phyloP scores from a whole-genome alignment of 1,140 invertebrate species.

The Asobara japonica region DNA sequence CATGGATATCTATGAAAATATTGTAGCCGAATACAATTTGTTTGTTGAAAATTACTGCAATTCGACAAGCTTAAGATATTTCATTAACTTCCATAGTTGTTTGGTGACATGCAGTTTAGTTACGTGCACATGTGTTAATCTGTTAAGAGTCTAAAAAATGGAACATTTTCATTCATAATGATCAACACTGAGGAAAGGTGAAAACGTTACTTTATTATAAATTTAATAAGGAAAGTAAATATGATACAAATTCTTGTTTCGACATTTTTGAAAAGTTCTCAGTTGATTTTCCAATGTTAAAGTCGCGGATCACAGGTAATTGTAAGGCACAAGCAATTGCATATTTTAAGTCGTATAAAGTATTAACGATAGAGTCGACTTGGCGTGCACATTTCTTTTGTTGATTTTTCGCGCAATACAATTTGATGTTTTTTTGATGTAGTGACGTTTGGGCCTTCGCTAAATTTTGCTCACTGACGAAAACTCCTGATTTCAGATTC shows the following conservation, averaged over 20 bases:
- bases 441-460: slow-evolving; percentile 40
- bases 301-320: slow-evolving; percentile 1
- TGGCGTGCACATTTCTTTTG: slow-evolving; percentile 24
- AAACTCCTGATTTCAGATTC: slow-evolving; percentile 12
- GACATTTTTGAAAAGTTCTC: slow-evolving; percentile 15
- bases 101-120: no score
- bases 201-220: background rate
- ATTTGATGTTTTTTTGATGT: slow-evolving; percentile 42
- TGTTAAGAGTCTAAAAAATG: no score
- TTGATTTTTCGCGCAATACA: slow-evolving; percentile 27
- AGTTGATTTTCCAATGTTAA: background rate
- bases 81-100: no score
- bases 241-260: background rate
- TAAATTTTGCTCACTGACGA: background rate
- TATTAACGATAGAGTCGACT: slow-evolving; percentile 33
- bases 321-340: slow-evolving; percentile 41
- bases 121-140: no score
- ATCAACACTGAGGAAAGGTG: no score
- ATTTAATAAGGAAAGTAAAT: background rate
- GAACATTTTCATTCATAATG: no score
- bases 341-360: slow-evolving; percentile 47
- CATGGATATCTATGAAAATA: background rate
- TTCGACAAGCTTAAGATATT: no score
- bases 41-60: no score
- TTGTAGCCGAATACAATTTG: background rate